A percentile compares a stretch with the other conserved stretches of the same genome.
Conservation (phyloP, 2,113 vertebrate genomes). For the Synodontis membranacea region DNA sequence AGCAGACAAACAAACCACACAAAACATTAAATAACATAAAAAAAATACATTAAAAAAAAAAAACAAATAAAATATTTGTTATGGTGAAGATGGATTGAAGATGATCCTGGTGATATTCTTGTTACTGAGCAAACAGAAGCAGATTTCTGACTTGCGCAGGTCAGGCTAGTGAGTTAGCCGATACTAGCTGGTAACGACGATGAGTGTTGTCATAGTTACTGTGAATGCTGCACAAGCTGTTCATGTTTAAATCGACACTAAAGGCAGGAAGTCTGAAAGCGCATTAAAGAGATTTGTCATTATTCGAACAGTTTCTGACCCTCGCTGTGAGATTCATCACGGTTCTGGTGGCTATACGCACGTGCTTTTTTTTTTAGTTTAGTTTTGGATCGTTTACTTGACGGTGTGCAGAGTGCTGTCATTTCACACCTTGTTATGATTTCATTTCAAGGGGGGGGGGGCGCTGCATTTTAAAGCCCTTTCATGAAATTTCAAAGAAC, state of each 20-base stretch:
- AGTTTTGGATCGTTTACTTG: constrained; percentile 7
- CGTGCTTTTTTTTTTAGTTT: not conserved
- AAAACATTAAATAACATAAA: no score
- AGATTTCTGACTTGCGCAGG: no score
- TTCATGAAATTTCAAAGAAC: constrained; percentile 28
- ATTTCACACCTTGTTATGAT: constrained; percentile 71
- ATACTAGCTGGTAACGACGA: not conserved
- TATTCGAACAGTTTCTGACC: not conserved
- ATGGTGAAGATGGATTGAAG: no score
- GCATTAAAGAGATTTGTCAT: not conserved
- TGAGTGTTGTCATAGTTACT: not conserved
- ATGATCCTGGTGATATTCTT: no score
- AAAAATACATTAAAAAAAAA: no score
- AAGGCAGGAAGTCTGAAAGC: not conserved
- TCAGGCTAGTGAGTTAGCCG: not conserved
- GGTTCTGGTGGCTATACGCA: not conserved
- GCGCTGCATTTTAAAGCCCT: constrained; percentile 36
- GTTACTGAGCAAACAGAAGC: no score
- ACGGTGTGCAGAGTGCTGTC: constrained; percentile 61
- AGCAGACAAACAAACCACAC: no score
- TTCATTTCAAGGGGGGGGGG: constrained; percentile 48
- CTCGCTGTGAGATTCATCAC: fast-evolving
- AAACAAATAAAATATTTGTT: not conserved
- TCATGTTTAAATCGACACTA: not conserved
- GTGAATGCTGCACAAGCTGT: not conserved